A percentile compares a stretch with the other conserved stretches of the same genome.
Evolutionary conservation across 2,797 vertebrate species (phyloP).

Genomic region (Artibeus jamaicensis): DNA sequence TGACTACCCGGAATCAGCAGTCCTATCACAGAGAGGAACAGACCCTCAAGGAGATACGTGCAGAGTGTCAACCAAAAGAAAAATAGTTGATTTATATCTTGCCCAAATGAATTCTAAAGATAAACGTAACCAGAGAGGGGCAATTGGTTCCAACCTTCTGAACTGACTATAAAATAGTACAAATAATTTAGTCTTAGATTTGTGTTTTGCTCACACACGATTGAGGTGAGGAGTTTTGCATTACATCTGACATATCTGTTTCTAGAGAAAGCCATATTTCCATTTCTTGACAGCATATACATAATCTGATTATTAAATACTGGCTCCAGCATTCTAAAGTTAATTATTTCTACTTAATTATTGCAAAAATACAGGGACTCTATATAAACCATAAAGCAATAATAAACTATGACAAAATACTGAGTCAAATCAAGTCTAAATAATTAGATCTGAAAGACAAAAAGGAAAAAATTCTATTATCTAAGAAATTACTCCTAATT

Average conservation of each 20-base stretch:
- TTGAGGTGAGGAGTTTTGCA: background rate
- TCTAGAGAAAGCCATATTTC: background rate
- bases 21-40: background rate
- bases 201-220: background rate
- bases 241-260: background rate
- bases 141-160: background rate
- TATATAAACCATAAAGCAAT: background rate
- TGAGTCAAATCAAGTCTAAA: background rate
- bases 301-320: background rate
- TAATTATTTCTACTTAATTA: constrained; percentile 40
- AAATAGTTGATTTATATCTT: background rate
- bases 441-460: background rate
- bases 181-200: background rate
- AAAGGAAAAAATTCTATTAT: background rate
- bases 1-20: background rate
- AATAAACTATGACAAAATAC: background rate
- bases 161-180: background rate
- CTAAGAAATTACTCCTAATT: background rate
- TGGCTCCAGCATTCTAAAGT: background rate
- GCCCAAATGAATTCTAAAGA: constrained; percentile 19
- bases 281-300: background rate
- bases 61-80: background rate
- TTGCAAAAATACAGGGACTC: background rate
- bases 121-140: background rate
- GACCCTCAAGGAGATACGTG: background rate